Evolutionary conservation across 2,797 vertebrate species (phyloP).

Genomic region (Chaetodon trifasciatus): DNA sequence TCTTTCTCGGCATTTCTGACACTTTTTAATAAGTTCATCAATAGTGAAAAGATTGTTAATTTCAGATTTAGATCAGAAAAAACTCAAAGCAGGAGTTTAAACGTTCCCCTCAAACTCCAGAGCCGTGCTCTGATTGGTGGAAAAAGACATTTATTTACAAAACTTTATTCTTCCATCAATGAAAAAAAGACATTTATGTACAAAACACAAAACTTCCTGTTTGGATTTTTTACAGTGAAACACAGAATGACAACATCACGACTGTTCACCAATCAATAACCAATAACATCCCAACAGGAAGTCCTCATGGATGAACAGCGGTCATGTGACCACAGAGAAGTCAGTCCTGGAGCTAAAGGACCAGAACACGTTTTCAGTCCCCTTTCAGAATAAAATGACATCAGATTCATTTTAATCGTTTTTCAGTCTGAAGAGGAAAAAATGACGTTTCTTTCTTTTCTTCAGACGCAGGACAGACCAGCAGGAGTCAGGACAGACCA

Average conservation of each 20-base stretch:
- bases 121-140: conserved; percentile 33
- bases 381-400: conserved; percentile 26
- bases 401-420: neutral
- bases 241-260: conserved; percentile 25
- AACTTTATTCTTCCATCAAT: conserved; percentile 62
- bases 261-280: conserved; percentile 38
- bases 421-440: neutral
- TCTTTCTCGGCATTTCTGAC: neutral
- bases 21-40: too few relatives aligned
- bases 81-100: too few relatives aligned
- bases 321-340: conserved; percentile 31
- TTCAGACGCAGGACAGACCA: too few relatives aligned
- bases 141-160: conserved; percentile 81
- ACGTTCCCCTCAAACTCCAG: neutral
- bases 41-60: too few relatives aligned
- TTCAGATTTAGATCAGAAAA: too few relatives aligned
- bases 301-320: neutral
- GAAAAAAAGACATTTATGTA: conserved; percentile 58
- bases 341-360: conserved; percentile 5
- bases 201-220: conserved; percentile 59
- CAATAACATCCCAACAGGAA: conserved; percentile 17
- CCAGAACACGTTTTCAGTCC: neutral
- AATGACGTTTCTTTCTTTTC: neutral
- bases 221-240: conserved; percentile 41
- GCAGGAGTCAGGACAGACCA: too few relatives aligned